These are phyloP conservation scores for Drosophila suzukii DNA, from an alignment of 1,140 invertebrate species.

Conservation along the genomic window DNA sequence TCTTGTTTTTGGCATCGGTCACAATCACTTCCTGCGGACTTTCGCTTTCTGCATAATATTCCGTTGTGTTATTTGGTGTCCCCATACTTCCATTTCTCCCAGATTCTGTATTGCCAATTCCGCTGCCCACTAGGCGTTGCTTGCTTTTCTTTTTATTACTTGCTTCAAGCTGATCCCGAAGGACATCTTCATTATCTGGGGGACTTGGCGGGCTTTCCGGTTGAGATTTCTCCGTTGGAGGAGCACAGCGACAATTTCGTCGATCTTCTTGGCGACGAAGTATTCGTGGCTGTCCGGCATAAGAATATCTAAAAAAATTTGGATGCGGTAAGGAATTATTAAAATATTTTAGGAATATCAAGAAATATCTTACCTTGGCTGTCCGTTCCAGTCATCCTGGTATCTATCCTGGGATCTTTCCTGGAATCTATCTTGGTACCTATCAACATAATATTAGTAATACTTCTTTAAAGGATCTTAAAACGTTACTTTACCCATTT, in stretches of 20 bases:
- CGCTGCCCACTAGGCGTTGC: not conserved
- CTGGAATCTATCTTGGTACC: not conserved
- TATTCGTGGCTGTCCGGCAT: not conserved
- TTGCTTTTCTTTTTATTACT: not conserved
- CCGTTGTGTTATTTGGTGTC: not conserved
- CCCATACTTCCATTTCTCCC: not conserved
- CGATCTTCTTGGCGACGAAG: not conserved
- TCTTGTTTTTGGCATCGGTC: slow-evolving; percentile 21
- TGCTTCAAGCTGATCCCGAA: not conserved
- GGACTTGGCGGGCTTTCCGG: not conserved
- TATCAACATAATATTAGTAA: not conserved
- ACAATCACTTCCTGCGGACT: slow-evolving; percentile 3
- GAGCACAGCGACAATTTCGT: not conserved
- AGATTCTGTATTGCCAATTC: not conserved
- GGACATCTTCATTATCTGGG: not conserved
- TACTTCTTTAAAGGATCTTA: not conserved
- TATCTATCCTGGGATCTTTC: not conserved
- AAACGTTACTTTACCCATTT: slow-evolving; percentile 7
- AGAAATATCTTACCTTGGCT: not conserved
- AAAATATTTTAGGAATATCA: not conserved
- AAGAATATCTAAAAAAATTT: not conserved
- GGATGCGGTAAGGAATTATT: not conserved
- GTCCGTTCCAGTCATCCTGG: not conserved
- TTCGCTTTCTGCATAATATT: not conserved
- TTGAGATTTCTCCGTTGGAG: not conserved